Percentiles rank a stretch among this genome's conserved stretches.
Evolutionary conservation across 2,113 vertebrate species (phyloP).

Genomic region (Gopherus evgoodei): DNA sequence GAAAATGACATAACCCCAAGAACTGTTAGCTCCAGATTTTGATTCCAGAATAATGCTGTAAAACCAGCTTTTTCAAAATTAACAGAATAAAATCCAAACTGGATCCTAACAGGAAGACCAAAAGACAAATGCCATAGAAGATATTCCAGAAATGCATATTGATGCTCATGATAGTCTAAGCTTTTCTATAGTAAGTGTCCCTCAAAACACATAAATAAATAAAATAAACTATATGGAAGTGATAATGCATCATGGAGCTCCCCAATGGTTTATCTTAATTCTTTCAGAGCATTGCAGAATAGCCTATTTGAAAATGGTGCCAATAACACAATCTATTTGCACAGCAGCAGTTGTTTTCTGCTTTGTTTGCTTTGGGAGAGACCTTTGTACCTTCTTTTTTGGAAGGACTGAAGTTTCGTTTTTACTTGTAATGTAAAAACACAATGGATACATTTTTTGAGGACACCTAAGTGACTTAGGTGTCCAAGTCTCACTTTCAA

Average conservation of each 20-base stretch:
- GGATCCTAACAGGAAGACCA: background rate
- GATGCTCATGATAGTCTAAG: background rate
- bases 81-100: background rate
- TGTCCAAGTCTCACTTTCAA: too few species aligned
- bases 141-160: conserved; percentile 14
- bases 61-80: background rate
- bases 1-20: background rate
- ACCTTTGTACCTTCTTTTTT: background rate
- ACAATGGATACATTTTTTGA: background rate
- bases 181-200: background rate
- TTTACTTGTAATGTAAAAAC: background rate
- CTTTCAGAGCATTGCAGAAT: background rate
- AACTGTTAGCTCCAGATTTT: background rate
- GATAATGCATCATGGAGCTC: background rate
- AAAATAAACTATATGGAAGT: background rate
- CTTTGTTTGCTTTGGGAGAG: background rate
- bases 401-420: background rate
- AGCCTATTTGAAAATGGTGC: background rate
- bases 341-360: background rate
- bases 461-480: background rate
- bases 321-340: background rate
- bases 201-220: background rate
- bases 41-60: background rate
- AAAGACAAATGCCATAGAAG: conserved; percentile 21
- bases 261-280: conserved; percentile 27